Evolutionary conservation across 1,140 invertebrate species (phyloP).

Genomic region (Steinernema feltiae): DNA sequence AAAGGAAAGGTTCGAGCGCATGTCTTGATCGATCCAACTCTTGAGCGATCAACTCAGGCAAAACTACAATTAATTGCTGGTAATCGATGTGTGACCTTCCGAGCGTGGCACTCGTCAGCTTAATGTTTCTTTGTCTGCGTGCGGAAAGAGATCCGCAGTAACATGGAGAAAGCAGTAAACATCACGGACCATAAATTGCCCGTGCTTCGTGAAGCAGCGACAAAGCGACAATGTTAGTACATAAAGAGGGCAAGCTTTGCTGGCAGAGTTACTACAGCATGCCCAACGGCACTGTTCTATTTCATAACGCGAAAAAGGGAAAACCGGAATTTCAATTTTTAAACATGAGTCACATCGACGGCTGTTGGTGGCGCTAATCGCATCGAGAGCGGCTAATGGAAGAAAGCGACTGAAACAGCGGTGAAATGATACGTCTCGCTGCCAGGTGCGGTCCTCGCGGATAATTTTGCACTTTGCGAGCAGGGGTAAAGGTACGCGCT

Average conservation of each 20-base stretch:
- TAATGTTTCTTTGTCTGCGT: slow-evolving; percentile 13
- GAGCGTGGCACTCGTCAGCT: slow-evolving; percentile 13
- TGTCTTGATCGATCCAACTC: neutral
- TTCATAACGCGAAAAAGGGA: slow-evolving; percentile 14
- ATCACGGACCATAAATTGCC: slow-evolving; percentile 4
- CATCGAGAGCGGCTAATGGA: slow-evolving; percentile 10
- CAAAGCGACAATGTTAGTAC: neutral
- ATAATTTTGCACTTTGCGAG: neutral
- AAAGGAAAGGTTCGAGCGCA: neutral
- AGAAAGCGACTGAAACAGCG: neutral
- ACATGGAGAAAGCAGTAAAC: slow-evolving; percentile 15
- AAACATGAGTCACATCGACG: slow-evolving; percentile 11
- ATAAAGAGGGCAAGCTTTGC: neutral
- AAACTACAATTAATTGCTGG: slow-evolving; percentile 9
- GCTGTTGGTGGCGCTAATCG: slow-evolving; percentile 8
- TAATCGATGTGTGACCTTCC: slow-evolving; percentile 15
- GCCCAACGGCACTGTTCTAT: slow-evolving; percentile 12
- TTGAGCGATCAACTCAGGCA: slow-evolving; percentile 7
- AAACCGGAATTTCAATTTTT: slow-evolving; percentile 15
- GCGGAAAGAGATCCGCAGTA: slow-evolving; percentile 12
- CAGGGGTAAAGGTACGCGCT: neutral
- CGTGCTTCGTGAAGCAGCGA: neutral
- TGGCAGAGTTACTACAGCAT: slow-evolving; percentile 4
- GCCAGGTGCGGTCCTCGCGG: neutral
- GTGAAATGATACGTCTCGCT: neutral